phyloP scores from a whole-genome alignment of 2,888 invertebrate genomes.

The Rhorus exstirpatorius region DNA sequence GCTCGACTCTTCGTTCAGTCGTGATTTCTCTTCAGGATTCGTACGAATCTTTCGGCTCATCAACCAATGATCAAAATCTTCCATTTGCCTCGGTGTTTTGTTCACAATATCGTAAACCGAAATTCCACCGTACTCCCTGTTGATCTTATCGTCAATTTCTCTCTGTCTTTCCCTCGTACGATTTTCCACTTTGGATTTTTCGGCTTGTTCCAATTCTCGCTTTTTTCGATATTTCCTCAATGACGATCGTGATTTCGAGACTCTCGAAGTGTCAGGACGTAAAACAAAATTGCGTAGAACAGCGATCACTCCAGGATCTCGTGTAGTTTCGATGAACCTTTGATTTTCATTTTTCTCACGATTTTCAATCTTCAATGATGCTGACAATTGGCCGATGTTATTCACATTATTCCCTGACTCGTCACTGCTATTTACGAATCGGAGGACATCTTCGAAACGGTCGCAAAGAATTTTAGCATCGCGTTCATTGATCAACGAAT shows the following conservation, averaged over 20 bases:
- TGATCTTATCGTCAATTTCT: neutral
- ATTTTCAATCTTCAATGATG: neutral
- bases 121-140: slow-evolving; percentile 4
- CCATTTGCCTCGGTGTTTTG: slow-evolving; percentile 46
- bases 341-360: neutral
- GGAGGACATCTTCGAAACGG: slow-evolving; percentile 31
- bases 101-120: slow-evolving; percentile 42
- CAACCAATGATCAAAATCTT: slow-evolving; percentile 37
- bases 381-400: neutral
- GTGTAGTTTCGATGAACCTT: neutral
- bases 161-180: neutral
- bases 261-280: neutral
- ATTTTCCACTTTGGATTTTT: neutral
- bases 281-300: slow-evolving; percentile 2
- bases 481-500: slow-evolving; percentile 30
- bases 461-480: slow-evolving; percentile 33
- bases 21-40: slow-evolving; percentile 27
- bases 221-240: slow-evolving; percentile 30
- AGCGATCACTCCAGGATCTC: neutral
- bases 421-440: neutral
- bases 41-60: slow-evolving; percentile 5
- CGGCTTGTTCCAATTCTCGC: slow-evolving; percentile 21
- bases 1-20: neutral
- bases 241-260: neutral
- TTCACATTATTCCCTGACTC: neutral